Evolutionary conservation across 2,888 invertebrate species (phyloP).

Genomic region (Mayetiola destructor): DNA sequence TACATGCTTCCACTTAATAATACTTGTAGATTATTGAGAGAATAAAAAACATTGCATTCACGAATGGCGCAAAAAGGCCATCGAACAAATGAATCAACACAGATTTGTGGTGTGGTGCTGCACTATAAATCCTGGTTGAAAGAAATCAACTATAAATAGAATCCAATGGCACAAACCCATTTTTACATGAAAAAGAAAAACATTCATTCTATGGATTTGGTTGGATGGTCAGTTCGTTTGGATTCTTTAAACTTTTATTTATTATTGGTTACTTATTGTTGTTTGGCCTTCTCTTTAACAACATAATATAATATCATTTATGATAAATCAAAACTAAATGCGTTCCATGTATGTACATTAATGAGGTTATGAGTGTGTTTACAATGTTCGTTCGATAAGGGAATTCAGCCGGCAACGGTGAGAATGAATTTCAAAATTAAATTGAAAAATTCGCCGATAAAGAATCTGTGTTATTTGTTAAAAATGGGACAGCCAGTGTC

Average conservation of each 20-base stretch:
- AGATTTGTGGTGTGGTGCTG: no score
- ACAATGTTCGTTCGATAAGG: no score
- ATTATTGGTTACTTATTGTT: no score
- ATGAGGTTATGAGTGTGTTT: background rate
- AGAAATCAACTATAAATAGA: background rate
- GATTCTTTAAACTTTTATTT: no score
- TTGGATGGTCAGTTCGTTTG: no score
- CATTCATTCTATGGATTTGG: no score
- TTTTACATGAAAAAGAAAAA: background rate
- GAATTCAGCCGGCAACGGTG: background rate
- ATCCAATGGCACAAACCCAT: background rate
- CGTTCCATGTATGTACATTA: background rate
- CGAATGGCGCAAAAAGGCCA: background rate
- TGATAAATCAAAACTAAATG: constrained; percentile 11
- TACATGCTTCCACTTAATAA: no score
- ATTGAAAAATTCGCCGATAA: background rate
- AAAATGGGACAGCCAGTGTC: background rate
- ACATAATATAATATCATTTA: constrained; percentile 9
- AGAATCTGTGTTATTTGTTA: background rate
- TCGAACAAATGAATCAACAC: background rate
- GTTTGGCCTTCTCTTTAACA: background rate
- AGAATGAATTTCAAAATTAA: background rate
- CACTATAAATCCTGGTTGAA: constrained; percentile 4
- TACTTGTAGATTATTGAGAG: no score
- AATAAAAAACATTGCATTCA: no score